Evolutionary conservation across 2,888 invertebrate species (phyloP), one percentile per base, ranked within the genome.

Genomic region (Geotrupes spiniger): DNA sequence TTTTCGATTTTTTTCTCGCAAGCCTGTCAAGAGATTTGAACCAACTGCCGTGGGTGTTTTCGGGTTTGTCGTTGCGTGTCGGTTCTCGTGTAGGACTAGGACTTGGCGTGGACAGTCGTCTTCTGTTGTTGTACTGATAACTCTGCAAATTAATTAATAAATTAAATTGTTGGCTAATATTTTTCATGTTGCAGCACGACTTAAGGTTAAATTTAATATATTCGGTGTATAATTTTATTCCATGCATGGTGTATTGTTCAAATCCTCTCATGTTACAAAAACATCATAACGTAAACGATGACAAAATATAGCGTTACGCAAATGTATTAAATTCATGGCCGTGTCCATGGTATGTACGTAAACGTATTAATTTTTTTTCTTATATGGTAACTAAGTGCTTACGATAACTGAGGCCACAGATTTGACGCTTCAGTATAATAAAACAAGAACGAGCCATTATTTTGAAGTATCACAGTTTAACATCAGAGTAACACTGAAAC

Each of bases 1-100:
- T 75, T 54, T 73, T 71, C 43, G 69, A 72, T 62, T 76, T 85
- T 69, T 87, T 88, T 68, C 84, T 82, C 40, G 87, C 82, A 38
- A 87, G 78, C 43, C 87, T 74, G 67, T 87, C 87, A 47, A 87
- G 72, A 1, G 88, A 88, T 67, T 89, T 89, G 74, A 90, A 89
- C 89, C 89, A 90, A 65, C 83, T 83, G 41, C 80, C 78, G 55
- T 67, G 64, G 26, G 63, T 58, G 39, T 62, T 53, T 36, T 60
- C 55, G 25, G 59, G 46, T 56, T 67, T 66, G 40, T 76, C 76
- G 59, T 69, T 72, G 46, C 68, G 68, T 25, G 58, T 57, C 36
- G 70, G 69, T 54, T 78, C 73, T 49, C 78, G 70, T 58, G 77
- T 69, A 58, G 76, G 83, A 57, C 85, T 84, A 39, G 73, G 78